These are phyloP conservation scores for Mythimna impura DNA, from an alignment of 2,888 invertebrate genomes.

Conservation along the genomic window DNA sequence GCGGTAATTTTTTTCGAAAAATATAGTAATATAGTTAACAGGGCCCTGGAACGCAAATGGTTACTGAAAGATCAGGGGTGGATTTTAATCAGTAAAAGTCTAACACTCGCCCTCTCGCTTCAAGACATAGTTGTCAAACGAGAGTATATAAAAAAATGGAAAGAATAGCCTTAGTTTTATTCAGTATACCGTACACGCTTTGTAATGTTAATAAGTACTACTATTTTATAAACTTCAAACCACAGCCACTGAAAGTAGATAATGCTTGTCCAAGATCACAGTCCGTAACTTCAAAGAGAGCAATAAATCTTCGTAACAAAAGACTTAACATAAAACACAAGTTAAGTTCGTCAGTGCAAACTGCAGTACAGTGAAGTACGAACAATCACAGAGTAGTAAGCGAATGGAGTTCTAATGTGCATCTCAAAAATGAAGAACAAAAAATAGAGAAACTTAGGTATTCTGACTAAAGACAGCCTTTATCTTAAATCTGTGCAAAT, in stretches of 20 bases:
- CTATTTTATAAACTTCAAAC: slow-evolving; percentile 24
- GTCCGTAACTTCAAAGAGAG: slow-evolving; percentile 61
- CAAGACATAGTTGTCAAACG: no score
- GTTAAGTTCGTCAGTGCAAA: slow-evolving; percentile 66
- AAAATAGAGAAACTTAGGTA: no score
- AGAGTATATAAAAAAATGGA: no score
- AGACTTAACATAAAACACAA: slow-evolving; percentile 65
- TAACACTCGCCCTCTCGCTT: background rate
- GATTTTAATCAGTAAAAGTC: background rate
- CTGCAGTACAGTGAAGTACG: slow-evolving; percentile 61
- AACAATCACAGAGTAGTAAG: slow-evolving; percentile 49
- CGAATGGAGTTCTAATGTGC: slow-evolving; percentile 15
- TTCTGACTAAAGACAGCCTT: background rate
- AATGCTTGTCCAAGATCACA: slow-evolving; percentile 56
- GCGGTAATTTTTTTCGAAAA: no score
- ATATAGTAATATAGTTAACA: background rate
- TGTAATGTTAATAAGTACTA: slow-evolving; percentile 3
- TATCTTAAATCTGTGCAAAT: no score
- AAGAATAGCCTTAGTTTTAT: background rate
- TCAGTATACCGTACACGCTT: background rate
- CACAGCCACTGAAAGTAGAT: slow-evolving; percentile 29
- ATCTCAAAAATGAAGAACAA: background rate
- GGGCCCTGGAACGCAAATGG: background rate
- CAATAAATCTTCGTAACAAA: slow-evolving; percentile 64
- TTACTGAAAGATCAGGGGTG: background rate